Percentiles rank a stretch among this genome's conserved stretches.
These are phyloP conservation scores for Shinisaurus crocodilurus DNA, from an alignment of 2,113 vertebrate genomes.

Conservation along the genomic window DNA sequence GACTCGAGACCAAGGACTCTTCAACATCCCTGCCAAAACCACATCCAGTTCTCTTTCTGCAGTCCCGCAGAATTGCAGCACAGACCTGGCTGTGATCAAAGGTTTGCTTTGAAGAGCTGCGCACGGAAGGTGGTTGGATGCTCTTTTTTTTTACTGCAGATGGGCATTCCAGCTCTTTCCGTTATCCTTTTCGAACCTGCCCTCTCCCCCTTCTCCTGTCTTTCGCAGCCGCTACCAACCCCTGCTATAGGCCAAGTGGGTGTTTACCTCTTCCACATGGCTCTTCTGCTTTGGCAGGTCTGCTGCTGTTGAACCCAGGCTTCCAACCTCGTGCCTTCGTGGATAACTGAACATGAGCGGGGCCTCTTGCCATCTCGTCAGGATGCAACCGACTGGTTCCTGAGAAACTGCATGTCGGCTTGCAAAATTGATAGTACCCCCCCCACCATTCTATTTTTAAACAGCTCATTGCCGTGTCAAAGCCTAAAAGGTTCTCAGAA, in stretches of 20 bases:
- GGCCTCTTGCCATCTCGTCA: constrained; percentile 8
- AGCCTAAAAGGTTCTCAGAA: constrained; percentile 44
- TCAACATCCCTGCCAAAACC: too few relatives aligned
- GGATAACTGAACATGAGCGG: constrained; percentile 20
- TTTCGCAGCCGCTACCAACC: not conserved
- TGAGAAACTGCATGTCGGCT: constrained; percentile 33
- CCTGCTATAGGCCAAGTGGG: not conserved
- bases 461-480: constrained; percentile 12
- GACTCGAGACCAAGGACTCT: too few relatives aligned
- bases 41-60: not conserved
- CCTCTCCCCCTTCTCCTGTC: too few relatives aligned
- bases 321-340: not conserved
- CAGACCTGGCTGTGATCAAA: not conserved
- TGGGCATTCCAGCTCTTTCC: not conserved
- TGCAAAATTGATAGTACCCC: constrained; percentile 51
- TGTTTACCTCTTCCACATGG: not conserved
- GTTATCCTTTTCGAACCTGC: not conserved
- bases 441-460: constrained; percentile 64
- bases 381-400: constrained; percentile 40
- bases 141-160: too few relatives aligned
- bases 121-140: not conserved
- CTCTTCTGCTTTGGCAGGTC: not conserved
- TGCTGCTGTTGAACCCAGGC: not conserved
- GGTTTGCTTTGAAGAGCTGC: not conserved
- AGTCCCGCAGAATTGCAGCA: not conserved